phyloP scores from a whole-genome alignment of 2,888 invertebrate species.

The Amiota minor region DNA sequence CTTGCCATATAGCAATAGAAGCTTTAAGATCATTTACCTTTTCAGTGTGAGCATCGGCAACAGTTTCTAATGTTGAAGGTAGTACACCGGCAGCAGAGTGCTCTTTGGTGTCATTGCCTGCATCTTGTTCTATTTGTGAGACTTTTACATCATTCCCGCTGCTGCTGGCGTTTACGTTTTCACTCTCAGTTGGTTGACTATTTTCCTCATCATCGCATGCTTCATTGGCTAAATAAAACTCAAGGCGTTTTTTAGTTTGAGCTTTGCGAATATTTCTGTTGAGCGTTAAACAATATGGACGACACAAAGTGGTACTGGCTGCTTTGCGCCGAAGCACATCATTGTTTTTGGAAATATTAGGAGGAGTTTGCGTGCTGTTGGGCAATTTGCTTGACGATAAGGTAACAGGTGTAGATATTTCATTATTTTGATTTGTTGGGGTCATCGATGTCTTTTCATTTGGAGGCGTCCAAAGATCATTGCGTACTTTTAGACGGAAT shows the following conservation, averaged over 20 bases:
- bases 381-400: not conserved
- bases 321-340: conserved; percentile 26
- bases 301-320: conserved; percentile 50
- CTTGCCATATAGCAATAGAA: conserved; percentile 60
- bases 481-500: not conserved
- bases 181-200: not conserved
- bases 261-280: conserved; percentile 49
- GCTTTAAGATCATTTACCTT: conserved; percentile 49
- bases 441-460: conserved; percentile 13
- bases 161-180: not conserved
- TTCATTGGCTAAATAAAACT: conserved; percentile 51
- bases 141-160: not conserved
- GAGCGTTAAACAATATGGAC: conserved; percentile 55
- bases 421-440: not conserved
- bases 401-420: conserved; percentile 39
- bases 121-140: not conserved
- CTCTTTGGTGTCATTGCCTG: not conserved
- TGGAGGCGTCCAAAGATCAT: conserved; percentile 23
- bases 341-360: no score
- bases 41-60: conserved; percentile 39
- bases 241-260: conserved; percentile 56
- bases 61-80: not conserved
- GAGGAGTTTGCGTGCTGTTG: not conserved
- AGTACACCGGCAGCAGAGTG: not conserved
- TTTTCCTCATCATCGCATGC: not conserved